phyloP scores from a whole-genome alignment of 2,113 vertebrate genomes.

The Larimichthys crocea region DNA sequence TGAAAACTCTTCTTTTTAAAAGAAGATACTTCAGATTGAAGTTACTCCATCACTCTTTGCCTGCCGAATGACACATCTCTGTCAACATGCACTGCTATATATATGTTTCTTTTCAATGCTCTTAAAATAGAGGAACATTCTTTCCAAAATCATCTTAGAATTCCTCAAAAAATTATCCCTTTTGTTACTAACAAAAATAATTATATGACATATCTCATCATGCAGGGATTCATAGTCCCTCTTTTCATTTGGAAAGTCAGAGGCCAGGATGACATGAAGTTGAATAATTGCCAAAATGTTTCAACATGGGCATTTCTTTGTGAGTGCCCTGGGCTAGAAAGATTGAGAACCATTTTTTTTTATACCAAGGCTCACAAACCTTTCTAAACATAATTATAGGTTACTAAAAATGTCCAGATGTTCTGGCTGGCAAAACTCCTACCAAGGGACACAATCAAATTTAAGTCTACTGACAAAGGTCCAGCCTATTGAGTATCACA shows the following conservation, averaged over 20 bases:
- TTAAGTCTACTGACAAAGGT: not conserved
- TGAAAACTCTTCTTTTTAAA: slow-evolving; percentile 7
- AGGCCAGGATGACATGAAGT: not conserved
- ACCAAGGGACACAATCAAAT: not conserved
- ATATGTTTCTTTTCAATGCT: not conserved
- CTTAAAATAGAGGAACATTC: not conserved
- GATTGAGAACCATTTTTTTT: not conserved
- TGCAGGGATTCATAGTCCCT: not conserved
- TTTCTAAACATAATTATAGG: not conserved
- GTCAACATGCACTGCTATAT: not conserved
- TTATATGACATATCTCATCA: no score
- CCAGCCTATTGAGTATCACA: not conserved
- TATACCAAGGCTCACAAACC: not conserved
- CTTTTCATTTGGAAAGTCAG: not conserved
- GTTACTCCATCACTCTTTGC: not conserved
- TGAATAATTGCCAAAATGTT: not conserved
- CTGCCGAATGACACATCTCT: no score
- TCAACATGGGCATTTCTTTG: not conserved
- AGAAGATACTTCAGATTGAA: not conserved
- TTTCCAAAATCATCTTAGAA: not conserved
- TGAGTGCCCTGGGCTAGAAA: not conserved
- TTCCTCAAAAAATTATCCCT: no score
- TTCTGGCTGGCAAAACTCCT: not conserved
- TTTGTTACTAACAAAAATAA: no score
- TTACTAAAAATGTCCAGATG: not conserved